Evolutionary conservation across 2,888 invertebrate genomes (phyloP), one percentile per base, ranked within the genome.

Genomic region (Cephus nigrinus): DNA sequence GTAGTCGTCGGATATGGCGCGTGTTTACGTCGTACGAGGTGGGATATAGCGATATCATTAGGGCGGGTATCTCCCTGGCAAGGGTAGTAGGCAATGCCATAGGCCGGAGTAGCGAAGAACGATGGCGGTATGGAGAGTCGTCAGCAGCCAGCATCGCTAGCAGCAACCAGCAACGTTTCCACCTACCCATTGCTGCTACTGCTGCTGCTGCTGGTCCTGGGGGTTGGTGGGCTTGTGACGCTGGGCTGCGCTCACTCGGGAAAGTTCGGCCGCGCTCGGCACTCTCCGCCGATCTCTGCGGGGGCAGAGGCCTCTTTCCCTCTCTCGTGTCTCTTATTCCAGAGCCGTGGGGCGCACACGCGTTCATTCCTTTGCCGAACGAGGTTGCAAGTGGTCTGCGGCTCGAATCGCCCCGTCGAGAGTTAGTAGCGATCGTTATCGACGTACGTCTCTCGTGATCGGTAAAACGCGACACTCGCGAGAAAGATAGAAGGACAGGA

Each of bases 261-360:
- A 15, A 11, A 0, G 69, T 34, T 87, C 91, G 91, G 78, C 12
- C 33, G 4, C 1, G 73, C 78, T 89, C 91, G 91, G 82, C 78
- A 77, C 75, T 86, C 82, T 88, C 88, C 90, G 91, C 83, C 85
- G 90, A 91, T 89, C 91, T 90, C 89, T 90, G 91, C 91, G 91
- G 91, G 91, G 91, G 91, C 88, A 90, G 86, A 88, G 88, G 87
- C 88, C 86, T 86, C 86, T 79, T 33, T 73, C 36, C 23, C 74
- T 55, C 72, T 79, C 79, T 75, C 55, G 79, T 79, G 71, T 71
- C 31, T 71, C 31, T 71, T 23, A 15, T 71, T 32, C 71, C 15
- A 31, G 71, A 33, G 33, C 12, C 74, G 82, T 81, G 83, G 80
- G 80, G 83, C 84, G 84, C 83, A 86, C 84, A 84, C 85, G 86